Evolutionary conservation across 2,888 invertebrate genomes (phyloP), one percentile per base, ranked within the genome.

Genomic region (Aelia acuminata): DNA sequence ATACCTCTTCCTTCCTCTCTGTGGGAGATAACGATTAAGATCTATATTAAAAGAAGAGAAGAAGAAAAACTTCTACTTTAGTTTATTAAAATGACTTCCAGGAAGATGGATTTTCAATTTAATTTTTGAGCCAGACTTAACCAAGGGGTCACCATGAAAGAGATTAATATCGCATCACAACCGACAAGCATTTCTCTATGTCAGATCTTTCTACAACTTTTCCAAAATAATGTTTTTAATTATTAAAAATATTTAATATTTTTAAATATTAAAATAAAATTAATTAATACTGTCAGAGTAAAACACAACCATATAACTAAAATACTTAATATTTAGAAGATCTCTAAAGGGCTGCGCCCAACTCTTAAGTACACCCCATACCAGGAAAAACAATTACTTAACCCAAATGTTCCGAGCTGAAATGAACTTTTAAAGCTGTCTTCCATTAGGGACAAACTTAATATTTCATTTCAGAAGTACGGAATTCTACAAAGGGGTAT

Each of bases 41-140:
- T 70, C 63, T 84, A 89, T 90, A 90, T 89, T 88, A 89, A 90
- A 90, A 89, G 89, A 90, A 84, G 87, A 89, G 57, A 89, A 22
- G 43, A 53, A 84, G 88, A 85, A 89, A 88, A 88, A 89, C 85
- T 89, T 80, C 63, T 88, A 88, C 89, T 86, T 80, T 15, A 47
- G 49, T 43, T 84, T 84, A 84, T 47, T 84, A 84, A 84, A 84
- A 84, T n/a, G 47, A 47, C 5, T 22, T 84, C 63, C 31, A 70
- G 35, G 5, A 35, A 70, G 20, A 70, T 7, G 35, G 15, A 20
- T 70, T 70, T 70, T 70, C 63, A 70, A 70, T 70, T 35, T 18
- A 70, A 35, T 70, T 35, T 70, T 35, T 35, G 35, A 18, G 5
- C 7, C 63, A 35, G 63, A 35, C 5, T 11, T 35, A 70, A 35